Evolutionary conservation across 2,113 vertebrate species (phyloP).

Genomic region (Piprites chloris): DNA sequence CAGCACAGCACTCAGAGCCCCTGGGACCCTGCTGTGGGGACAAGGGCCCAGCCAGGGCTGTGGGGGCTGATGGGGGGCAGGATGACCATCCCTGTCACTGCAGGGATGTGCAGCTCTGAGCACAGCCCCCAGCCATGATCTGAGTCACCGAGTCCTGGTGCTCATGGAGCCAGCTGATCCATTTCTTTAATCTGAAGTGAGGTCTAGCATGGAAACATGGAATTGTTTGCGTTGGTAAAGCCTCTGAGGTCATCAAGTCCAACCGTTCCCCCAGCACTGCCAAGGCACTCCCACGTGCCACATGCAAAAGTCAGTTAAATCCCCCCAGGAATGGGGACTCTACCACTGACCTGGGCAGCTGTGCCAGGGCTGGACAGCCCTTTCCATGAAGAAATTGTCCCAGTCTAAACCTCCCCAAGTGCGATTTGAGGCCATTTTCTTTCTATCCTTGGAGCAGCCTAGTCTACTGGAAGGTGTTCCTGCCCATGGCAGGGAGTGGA

Average conservation of each 20-base stretch:
- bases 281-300: neutral
- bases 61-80: neutral
- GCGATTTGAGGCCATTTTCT: neutral
- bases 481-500: neutral
- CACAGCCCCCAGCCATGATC: neutral
- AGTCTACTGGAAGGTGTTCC: neutral
- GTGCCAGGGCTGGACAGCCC: neutral
- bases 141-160: neutral
- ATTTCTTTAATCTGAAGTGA: neutral
- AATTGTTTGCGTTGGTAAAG: neutral
- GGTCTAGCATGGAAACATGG: neutral
- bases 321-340: neutral
- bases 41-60: neutral
- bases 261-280: neutral
- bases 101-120: accelerated
- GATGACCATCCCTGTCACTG: neutral
- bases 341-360: neutral
- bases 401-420: neutral
- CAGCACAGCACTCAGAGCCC: neutral
- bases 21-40: neutral
- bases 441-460: neutral
- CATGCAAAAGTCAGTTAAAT: neutral
- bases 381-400: neutral
- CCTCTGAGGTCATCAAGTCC: neutral
- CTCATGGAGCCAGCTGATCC: neutral